A percentile compares a stretch with the other conserved stretches of the same genome.
Conservation (phyloP, 2,797 vertebrate species). For the Enteromius viviparus region DNA sequence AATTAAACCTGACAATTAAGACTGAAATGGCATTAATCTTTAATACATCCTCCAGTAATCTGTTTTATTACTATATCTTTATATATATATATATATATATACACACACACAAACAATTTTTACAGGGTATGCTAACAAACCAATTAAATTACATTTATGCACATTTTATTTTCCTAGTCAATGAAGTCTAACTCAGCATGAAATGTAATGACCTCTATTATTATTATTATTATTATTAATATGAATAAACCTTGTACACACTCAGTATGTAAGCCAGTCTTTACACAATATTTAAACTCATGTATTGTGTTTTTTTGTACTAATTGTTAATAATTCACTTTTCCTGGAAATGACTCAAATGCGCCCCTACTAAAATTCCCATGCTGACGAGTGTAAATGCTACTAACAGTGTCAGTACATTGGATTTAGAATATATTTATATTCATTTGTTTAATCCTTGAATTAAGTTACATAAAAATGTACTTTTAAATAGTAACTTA, state of each 20-base stretch:
- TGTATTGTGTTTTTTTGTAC: not conserved
- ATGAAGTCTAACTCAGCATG: not conserved
- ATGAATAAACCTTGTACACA: not conserved
- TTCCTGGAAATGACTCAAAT: not conserved
- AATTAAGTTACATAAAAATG: not conserved
- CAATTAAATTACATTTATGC: not conserved
- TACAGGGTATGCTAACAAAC: not conserved
- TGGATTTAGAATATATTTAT: too few species aligned
- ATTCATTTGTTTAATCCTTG: too few species aligned
- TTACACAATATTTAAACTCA: not conserved
- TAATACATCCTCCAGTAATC: not conserved
- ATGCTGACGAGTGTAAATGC: not conserved
- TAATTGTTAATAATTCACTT: not conserved
- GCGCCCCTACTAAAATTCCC: not conserved
- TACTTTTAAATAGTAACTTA: not conserved
- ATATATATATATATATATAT: too few species aligned
- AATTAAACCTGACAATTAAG: not conserved
- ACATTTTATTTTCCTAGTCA: not conserved
- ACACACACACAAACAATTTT: too few species aligned
- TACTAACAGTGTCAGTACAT: not conserved
- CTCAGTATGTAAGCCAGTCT: not conserved
- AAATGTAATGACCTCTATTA: not conserved
- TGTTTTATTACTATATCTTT: not conserved
- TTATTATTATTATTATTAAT: not conserved
- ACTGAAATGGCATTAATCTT: not conserved